Base-by-base conservation (phyloP, 2,888 invertebrate genomes). In the Drosophila merina region DNA sequence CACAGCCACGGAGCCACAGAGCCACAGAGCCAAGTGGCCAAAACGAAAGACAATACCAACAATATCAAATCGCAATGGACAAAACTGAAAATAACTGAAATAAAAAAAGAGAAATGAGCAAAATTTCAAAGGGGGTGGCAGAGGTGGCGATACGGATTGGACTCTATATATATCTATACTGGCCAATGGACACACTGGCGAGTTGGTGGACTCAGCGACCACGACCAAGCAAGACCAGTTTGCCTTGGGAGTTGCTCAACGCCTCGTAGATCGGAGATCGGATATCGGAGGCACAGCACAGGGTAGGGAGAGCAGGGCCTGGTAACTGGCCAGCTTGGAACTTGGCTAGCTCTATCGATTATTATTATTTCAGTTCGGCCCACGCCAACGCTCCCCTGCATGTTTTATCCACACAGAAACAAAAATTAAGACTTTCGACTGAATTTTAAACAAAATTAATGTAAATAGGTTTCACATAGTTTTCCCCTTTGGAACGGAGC, bases 241-340 rank as follows among this genome's bases (percentile, higher is more conserved):
- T 89, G 89, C 89, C 89, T 90, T 90, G 89, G 89, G 78, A 80
- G 77, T 80, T 78, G 82, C 77, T 75, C 81, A 81, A 86, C 86
- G 83, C 79, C 83, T 50, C 75, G 64, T 36, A 38, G 28, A 6
- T 5, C 28, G 28, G 28, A 6, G 28, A 28, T 28, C 28, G 28
- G 4, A 20, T 20, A 20, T 33, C 10, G 33, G 33, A 33, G 30
- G 31, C 28, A 28, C 5, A 28, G 28, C 20, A 30, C 8, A 7
- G 30, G 30, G 9, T 31, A 4, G 33, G 33, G 33, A n/a, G 79
- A 47, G 49, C 67, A 70, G 58, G 69, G 45, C 30, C 52, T 31
- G 26, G 26, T 58, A 59, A 20, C 36, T n/a, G 42, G 20, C 12
- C 14, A 12, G 31, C 47, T 45, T 4, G 31, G 31, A 31, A 25